Percentiles rank a stretch among this genome's conserved stretches.
Evolutionary conservation across 2,888 invertebrate species (phyloP).

Genomic region (Nomada flava): DNA sequence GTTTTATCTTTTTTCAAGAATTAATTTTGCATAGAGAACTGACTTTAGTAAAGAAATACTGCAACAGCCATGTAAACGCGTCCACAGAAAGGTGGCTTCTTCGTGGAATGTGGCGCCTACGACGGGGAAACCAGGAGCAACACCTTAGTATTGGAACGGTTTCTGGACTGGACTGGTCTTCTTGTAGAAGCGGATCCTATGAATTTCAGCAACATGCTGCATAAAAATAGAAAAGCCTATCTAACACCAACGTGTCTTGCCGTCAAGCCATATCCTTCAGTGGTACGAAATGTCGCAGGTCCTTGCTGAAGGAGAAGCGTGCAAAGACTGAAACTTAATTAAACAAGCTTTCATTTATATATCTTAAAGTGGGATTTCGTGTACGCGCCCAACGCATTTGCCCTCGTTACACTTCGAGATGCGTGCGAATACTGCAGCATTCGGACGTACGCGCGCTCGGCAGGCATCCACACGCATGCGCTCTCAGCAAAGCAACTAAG

Average conservation of each 20-base stretch:
- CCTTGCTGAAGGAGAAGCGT: too few species aligned
- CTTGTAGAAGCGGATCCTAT: slow-evolving; percentile 85
- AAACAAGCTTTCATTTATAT: neutral
- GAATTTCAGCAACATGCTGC: slow-evolving; percentile 83
- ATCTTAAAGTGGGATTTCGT: too few species aligned
- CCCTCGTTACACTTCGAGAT: too few species aligned
- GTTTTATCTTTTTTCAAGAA: neutral
- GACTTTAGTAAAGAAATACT: neutral
- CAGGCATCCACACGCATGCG: too few species aligned
- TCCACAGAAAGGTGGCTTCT: slow-evolving; percentile 84
- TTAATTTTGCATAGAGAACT: neutral
- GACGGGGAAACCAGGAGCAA: slow-evolving; percentile 86
- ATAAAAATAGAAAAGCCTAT: slow-evolving; percentile 84
- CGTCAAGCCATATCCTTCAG: slow-evolving; percentile 80
- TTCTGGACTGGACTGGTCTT: slow-evolving; percentile 84
- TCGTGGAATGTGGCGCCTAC: slow-evolving; percentile 86
- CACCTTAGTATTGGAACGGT: slow-evolving; percentile 85
- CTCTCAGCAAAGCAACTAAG: too few species aligned
- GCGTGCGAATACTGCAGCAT: too few species aligned
- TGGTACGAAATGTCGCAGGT: slow-evolving; percentile 72
- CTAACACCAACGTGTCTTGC: slow-evolving; percentile 85
- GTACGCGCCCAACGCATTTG: too few species aligned
- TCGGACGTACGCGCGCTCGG: too few species aligned
- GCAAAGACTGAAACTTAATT: too few species aligned
- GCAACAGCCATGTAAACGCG: neutral